Percentiles rank a stretch among this genome's conserved stretches.
Evolutionary conservation across 2,888 invertebrate species (phyloP).

Genomic region (Diplazon laetatorius): DNA sequence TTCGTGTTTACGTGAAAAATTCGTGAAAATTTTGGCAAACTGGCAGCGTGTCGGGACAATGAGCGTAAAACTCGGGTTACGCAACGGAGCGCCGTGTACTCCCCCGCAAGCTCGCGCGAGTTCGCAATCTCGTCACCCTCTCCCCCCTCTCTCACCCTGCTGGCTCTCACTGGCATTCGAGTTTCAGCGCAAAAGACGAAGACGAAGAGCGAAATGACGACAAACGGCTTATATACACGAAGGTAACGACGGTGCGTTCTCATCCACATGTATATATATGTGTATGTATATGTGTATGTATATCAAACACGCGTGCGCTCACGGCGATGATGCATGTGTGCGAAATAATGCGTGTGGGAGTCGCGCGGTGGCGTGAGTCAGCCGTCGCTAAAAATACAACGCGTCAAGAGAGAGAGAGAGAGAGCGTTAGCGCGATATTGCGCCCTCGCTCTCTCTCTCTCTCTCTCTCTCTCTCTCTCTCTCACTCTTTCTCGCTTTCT

Average conservation of each 20-base stretch:
- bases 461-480: too few species aligned
- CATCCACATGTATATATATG: constrained; percentile 31
- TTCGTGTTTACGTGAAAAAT: constrained; percentile 24
- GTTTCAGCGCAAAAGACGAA: constrained; percentile 41
- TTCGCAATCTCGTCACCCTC: constrained; percentile 32
- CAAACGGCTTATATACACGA: constrained; percentile 63
- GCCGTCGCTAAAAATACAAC: constrained; percentile 76
- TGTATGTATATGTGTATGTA: too few species aligned
- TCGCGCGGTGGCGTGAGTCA: constrained; percentile 74
- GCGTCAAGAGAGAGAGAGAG: constrained; percentile 56
- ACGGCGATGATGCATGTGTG: constrained; percentile 57
- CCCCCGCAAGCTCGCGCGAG: constrained; percentile 44
- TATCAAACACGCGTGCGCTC: constrained; percentile 51
- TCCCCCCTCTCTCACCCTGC: constrained; percentile 17
- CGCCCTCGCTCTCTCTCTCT: too few species aligned
- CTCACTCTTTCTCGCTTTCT: too few species aligned
- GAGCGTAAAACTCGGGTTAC: constrained; percentile 62
- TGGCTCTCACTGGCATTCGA: too few species aligned
- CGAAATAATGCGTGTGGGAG: constrained; percentile 75
- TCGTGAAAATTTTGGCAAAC: constrained; percentile 50
- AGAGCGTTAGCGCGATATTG: constrained; percentile 27
- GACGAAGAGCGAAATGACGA: constrained; percentile 64
- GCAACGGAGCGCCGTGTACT: constrained; percentile 56
- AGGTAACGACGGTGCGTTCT: constrained; percentile 68
- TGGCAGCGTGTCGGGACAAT: constrained; percentile 62